phyloP scores from a whole-genome alignment of 2,888 invertebrate genomes.

The Pyrocoelia pectoralis region DNA sequence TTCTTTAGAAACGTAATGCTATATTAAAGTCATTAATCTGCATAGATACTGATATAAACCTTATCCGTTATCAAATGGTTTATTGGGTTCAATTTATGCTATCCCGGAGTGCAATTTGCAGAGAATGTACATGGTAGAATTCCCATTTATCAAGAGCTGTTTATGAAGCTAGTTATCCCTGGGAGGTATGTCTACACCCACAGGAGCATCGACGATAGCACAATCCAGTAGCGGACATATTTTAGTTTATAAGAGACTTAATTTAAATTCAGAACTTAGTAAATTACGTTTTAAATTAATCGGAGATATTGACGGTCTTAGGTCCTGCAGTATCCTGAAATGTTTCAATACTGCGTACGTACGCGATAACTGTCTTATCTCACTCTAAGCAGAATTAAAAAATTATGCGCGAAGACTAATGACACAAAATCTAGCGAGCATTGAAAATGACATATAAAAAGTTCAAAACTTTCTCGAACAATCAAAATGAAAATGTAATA shows the following conservation, averaged over 20 bases:
- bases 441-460: too few species aligned
- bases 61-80: slow-evolving; percentile 44
- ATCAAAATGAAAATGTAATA: background rate
- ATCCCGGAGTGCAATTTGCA: slow-evolving; percentile 59
- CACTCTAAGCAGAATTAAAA: too few species aligned
- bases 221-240: slow-evolving; percentile 37
- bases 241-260: slow-evolving; percentile 6
- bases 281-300: slow-evolving; percentile 5
- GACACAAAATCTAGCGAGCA: too few species aligned
- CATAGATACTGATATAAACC: slow-evolving; percentile 31
- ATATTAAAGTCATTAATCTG: slow-evolving; percentile 5
- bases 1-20: background rate
- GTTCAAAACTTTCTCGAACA: background rate
- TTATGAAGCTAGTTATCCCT: slow-evolving; percentile 59
- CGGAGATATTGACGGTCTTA: background rate
- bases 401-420: too few species aligned
- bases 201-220: slow-evolving; percentile 35
- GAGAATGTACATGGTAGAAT: slow-evolving; percentile 60
- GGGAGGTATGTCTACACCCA: slow-evolving; percentile 48
- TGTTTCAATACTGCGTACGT: background rate
- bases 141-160: slow-evolving; percentile 58
- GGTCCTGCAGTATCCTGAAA: background rate
- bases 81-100: slow-evolving; percentile 60
- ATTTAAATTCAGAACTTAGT: slow-evolving; percentile 9
- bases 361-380: too few species aligned